Base-by-base conservation (phyloP, 2,797 vertebrate species). In the Cephalopachus bancanus region DNA sequence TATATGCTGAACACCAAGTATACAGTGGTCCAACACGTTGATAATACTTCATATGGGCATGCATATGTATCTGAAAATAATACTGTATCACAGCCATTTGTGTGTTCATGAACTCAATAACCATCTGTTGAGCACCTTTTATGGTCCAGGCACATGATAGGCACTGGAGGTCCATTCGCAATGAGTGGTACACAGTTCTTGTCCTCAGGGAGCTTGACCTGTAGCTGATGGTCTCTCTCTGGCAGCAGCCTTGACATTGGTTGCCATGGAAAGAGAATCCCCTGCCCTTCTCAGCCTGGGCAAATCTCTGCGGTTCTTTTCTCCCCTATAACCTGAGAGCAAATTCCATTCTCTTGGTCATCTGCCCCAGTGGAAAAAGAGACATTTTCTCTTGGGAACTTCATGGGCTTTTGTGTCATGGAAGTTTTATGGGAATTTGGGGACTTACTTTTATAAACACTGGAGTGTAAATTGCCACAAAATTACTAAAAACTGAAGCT, bases 401-500 rank as follows among this genome's bases (percentile, higher is more conserved):
- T 71, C 9, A 24, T 88, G 59, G 55, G 60, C 76, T 89, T 24
- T 26, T 55, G 71, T 55, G 33, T 62, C 60, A 26, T 15, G 24
- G 11, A 71, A 67, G 49, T 83, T 57, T 49, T 12, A 7, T 59
- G 30, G 79, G 69, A 91, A 89, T 72, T 83, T 55, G 44, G 12
- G 72, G 57, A 20, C 12, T 95, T 85, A 79, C 37, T 93, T 88
- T 91, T 64, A 72, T 74, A 92, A 93, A 84, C 84, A 67, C 22
- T 53, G 37, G 67, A 86, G 17, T 75, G 15, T 71, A 86, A 91
- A 94, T 71, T 91, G 49, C 51, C 33, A 92, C 16, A 10, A 85
- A 92, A 74, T 91, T 78, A 53, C 86, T 83, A 78, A 86, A 86
- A 89, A 37, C 59, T 16, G 51, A 78, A 71, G 53, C 28, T 83